Evolutionary conservation across 2,888 invertebrate genomes (phyloP).

Genomic region (Sarcophaga carnaria): DNA sequence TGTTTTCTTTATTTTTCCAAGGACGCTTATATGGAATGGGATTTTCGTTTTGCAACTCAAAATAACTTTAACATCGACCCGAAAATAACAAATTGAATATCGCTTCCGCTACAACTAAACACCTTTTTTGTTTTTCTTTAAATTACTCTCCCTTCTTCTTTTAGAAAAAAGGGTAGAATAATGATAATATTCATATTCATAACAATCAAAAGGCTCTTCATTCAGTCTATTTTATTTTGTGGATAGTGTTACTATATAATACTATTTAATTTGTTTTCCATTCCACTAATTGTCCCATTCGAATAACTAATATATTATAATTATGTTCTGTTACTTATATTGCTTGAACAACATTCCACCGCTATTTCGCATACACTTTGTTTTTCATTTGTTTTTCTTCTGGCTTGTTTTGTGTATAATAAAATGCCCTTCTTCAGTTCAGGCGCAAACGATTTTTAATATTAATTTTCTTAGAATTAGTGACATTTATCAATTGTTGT

Average conservation of each 20-base stretch:
- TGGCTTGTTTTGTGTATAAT: constrained; percentile 62
- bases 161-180: constrained; percentile 2
- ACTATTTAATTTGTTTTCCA: constrained; percentile 22
- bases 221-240: constrained; percentile 34
- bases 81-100: constrained; percentile 37
- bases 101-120: constrained; percentile 46
- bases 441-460: constrained; percentile 58
- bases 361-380: constrained; percentile 56
- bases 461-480: neutral
- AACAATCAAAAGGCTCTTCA: constrained; percentile 31
- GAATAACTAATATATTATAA: neutral
- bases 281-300: constrained; percentile 44
- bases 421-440: constrained; percentile 59
- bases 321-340: constrained; percentile 35
- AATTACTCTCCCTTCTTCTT: neutral
- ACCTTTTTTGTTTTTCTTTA: neutral
- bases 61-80: constrained; percentile 46
- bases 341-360: constrained; percentile 63
- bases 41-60: neutral
- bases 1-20: constrained; percentile 52
- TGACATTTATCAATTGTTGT: constrained; percentile 27
- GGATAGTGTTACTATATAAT: constrained; percentile 11
- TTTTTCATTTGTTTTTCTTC: constrained; percentile 47
- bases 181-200: constrained; percentile 25
- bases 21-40: constrained; percentile 62